Base-by-base conservation (phyloP, 2,888 invertebrate species). In the Nysson spinosus region DNA sequence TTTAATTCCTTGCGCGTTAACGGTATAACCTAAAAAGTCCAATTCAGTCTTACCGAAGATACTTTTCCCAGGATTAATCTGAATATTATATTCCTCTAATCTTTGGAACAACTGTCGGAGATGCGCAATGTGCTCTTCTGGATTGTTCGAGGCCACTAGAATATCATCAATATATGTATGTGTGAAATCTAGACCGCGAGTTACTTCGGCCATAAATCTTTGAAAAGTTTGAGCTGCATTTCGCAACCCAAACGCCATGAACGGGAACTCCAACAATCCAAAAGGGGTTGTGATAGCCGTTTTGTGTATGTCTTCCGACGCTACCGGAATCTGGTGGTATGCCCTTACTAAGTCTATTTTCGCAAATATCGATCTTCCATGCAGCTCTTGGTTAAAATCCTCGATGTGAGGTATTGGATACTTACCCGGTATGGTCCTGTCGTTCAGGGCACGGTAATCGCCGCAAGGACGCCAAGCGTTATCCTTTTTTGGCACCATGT, bases 211-310 rank as follows among this genome's bases (percentile, higher is more conserved):
- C 4, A 37, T 49, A 11, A 49, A 49, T 5, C 37, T 4, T n/a
- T 49, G 49, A 11, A 49, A 49, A 1, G n/a, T 49, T 1, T 22
- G n/a, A 11, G 37, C 24, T 17, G 49, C 49, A 11, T 49, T 49
- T 11, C 24, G 9, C 16, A 47, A 7, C 3, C 35, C 47, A 4
- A 47, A 47, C 34, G 22, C 14, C 47, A 47, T 47, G 4, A 35
- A 12, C 4, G 22, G 34, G 3, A 47, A 47, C 16, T 47, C 47
- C 14, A 42, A 42, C 4, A 42, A n/a, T 3, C 42, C 42, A 16
- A 42, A 42, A 2, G 42, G 52, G 4, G 52, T 52, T 11, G 34
- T 52, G 3, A 52, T 7, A 7, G 35, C 52, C 1, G 52, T 43
- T 34, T 46, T 46, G 2, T 9, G 19, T 1, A n/a, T 16, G 11